Base-by-base conservation (phyloP, 2,888 invertebrate genomes). In the Ernsta delagoae region DNA sequence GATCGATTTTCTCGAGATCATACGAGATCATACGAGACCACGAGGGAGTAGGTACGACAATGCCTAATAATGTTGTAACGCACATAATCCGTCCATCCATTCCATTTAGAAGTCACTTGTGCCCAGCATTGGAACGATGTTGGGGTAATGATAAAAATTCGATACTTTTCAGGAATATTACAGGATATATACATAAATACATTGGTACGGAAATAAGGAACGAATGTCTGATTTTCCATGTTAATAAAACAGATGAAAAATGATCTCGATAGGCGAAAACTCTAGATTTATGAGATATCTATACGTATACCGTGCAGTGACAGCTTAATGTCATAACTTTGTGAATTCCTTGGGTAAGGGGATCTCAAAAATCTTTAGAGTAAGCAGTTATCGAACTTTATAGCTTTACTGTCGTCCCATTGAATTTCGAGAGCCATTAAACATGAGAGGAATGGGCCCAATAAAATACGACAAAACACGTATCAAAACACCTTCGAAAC, bases 311-410 rank as follows among this genome's bases (percentile, higher is more conserved):
- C n/a, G n/a, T 11, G 43, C 4, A 3, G 3, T 45, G 11, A 45
- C 45, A 45, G 45, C 45, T 45, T 45, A 45, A 45, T n/a, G 45
- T 45, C 45, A 45, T n/a, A 45, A 45, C n/a, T 45, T 45, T 45
- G 3, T 45, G 45, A 45, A 45, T 45, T 45, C 45, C n/a, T 45
- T 5, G n/a, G 5, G n/a, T 45, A 8, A n/a, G 45, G n/a, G 45
- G 48, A 48, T 7, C 12, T 48, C 12, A 48, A 48, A 48, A n/a
- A 45, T 16, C 16, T 48, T 48, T 1, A 16, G 6, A 48, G 48
- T 12, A 48, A n/a, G n/a, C 45, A n/a, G 48, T 48, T 48, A 16
- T 48, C 48, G 48, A 48, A 16, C 48, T 48, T 48, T 48, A 48
- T 48, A 7, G 48, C 6, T 7, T 12, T 16, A 16, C 48, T 48